These are phyloP conservation scores for Plagiodera versicolora DNA, from an alignment of 2,888 invertebrate species.

Conservation along the genomic window DNA sequence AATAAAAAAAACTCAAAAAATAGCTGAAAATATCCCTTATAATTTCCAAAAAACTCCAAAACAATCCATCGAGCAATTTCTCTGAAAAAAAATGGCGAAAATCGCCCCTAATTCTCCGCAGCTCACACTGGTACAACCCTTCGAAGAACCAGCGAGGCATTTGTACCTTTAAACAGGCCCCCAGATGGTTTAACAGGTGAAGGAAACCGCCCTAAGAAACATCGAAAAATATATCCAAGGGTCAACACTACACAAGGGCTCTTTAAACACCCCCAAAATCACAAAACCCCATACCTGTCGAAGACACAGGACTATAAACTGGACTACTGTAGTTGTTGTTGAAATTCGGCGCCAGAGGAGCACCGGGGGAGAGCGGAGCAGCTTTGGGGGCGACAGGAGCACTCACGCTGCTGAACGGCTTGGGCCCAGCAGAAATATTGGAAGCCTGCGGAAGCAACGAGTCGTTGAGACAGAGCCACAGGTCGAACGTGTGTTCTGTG, in stretches of 20 bases:
- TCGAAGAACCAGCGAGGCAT: too few relatives aligned
- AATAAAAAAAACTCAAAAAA: too few relatives aligned
- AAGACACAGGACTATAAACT: constrained; percentile 44
- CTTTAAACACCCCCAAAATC: constrained; percentile 3
- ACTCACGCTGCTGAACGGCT: constrained; percentile 61
- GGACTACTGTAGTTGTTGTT: constrained; percentile 31
- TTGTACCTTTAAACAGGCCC: constrained; percentile 52
- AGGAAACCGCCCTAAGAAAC: constrained; percentile 49
- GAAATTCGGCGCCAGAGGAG: constrained; percentile 45
- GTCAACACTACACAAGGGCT: background rate
- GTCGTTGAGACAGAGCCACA: background rate
- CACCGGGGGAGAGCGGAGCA: constrained; percentile 41
- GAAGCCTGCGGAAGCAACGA: constrained; percentile 24
- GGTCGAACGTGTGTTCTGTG: too few relatives aligned
- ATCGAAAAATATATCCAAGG: constrained; percentile 8
- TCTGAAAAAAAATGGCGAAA: too few relatives aligned
- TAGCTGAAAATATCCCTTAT: too few relatives aligned
- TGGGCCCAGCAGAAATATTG: constrained; percentile 59
- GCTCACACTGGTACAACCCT: too few relatives aligned
- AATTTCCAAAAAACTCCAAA: too few relatives aligned
- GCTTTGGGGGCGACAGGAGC: constrained; percentile 53
- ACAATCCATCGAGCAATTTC: too few relatives aligned
- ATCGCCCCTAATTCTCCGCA: too few relatives aligned
- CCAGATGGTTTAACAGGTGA: constrained; percentile 51
- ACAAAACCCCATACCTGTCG: constrained; percentile 45